Conservation (phyloP, 2,888 invertebrate species). For the Orthonevra nobilis region DNA sequence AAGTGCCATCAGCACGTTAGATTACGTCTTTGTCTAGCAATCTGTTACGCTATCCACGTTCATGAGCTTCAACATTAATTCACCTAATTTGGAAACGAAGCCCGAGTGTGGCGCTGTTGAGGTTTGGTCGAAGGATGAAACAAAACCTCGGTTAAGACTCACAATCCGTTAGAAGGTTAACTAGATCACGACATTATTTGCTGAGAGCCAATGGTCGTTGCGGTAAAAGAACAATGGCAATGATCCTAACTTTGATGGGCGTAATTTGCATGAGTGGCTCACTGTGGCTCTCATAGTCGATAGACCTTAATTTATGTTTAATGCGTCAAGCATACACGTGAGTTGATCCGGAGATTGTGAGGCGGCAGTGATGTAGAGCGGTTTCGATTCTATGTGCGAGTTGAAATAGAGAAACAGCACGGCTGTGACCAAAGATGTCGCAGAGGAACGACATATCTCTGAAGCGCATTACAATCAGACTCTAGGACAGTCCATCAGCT, state of each 20-base stretch:
- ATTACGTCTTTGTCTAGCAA: conserved; percentile 6
- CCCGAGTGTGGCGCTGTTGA: background rate
- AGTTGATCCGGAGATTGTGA: too few relatives aligned
- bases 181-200: conserved; percentile 55
- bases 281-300: background rate
- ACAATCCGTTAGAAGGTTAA: conserved; percentile 58
- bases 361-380: too few relatives aligned
- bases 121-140: background rate
- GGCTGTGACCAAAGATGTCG: too few relatives aligned
- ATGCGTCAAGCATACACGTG: too few relatives aligned
- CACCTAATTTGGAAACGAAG: conserved; percentile 41
- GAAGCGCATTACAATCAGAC: too few relatives aligned
- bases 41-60: conserved; percentile 27
- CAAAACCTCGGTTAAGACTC: conserved; percentile 2
- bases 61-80: conserved; percentile 46
- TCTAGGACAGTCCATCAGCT: too few relatives aligned
- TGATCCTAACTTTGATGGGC: conserved; percentile 47
- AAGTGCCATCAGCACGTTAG: conserved; percentile 38
- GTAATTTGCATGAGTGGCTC: conserved; percentile 37
- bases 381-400: too few relatives aligned
- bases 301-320: too few relatives aligned
- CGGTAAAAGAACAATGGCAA: conserved; percentile 45
- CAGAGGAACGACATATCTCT: too few relatives aligned
- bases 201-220: conserved; percentile 4
- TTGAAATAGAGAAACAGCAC: too few relatives aligned